phyloP scores from a whole-genome alignment of 2,888 invertebrate species.

The Xestoiulus laeticollis region DNA sequence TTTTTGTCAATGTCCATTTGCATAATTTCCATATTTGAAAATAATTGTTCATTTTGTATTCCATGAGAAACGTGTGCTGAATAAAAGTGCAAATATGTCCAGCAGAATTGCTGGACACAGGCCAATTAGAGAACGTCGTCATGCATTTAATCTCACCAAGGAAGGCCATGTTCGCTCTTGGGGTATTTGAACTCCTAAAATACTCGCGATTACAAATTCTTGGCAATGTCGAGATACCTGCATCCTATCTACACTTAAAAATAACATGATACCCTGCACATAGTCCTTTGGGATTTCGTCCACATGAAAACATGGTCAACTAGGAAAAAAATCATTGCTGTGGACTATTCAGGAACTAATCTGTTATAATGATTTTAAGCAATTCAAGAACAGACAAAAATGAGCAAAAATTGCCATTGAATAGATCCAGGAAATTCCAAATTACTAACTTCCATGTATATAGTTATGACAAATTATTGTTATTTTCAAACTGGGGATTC shows the following conservation, averaged over 20 bases:
- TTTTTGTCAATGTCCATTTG: not conserved
- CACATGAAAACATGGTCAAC: too few relatives aligned
- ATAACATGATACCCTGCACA: too few relatives aligned
- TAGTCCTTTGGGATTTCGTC: too few relatives aligned
- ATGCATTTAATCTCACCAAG: not conserved
- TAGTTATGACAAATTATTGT: constrained; percentile 6
- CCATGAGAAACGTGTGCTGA: too few relatives aligned
- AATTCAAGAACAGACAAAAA: not conserved
- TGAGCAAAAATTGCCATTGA: not conserved
- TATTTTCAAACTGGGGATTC: not conserved
- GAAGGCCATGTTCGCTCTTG: not conserved
- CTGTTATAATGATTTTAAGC: too few relatives aligned
- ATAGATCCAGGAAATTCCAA: not conserved
- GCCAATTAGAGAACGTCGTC: not conserved
- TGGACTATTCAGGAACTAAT: too few relatives aligned
- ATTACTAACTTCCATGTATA: not conserved
- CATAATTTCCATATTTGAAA: not conserved
- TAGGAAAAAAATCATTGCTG: too few relatives aligned
- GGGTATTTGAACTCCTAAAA: constrained; percentile 11
- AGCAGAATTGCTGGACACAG: not conserved
- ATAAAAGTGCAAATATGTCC: not conserved
- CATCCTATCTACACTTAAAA: not conserved
- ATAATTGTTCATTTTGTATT: not conserved
- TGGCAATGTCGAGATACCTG: not conserved
- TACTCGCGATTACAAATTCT: not conserved